Base-by-base conservation (phyloP, 2,113 vertebrate species). In the Chaetura pelagica region DNA sequence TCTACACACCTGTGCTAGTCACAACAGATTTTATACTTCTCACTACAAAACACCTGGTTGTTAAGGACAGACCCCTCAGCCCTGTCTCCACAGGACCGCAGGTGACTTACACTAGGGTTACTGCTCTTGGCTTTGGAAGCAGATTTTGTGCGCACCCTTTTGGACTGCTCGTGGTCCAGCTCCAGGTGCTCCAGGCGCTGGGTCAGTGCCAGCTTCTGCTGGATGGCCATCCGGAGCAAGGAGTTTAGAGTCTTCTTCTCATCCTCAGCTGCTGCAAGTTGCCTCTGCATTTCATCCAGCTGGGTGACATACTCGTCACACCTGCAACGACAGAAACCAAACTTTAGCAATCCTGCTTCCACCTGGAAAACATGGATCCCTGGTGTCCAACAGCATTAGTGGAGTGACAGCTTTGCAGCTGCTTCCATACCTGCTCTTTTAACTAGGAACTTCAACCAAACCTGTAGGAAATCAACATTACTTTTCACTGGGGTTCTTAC, bases 231-330 rank as follows among this genome's bases (percentile, higher is more conserved):
- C 15, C 99, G 99, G 66, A 99, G 98, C 95, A 99, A 97, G 2
- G 99, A 99, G 97, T 99, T 99, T 61, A 99, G 98, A 4, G 99
- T 99, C 98, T 99, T 99, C 99, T 99, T 99, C 97, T 99, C 99
- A 4, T 99, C 99, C 98, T 99, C 99, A 0, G 99, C 99, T 1
- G 99, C 99, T 2, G 99, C 98, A 35, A 99, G 98, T 96, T 99
- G 99, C 92, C 99, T 97, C 98, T 99, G 99, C 99, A 99, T 99
- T 96, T 99, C 99, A 9, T 99, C 99, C 97, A 99, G 96, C 98
- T 99, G 99, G 4, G 98, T 99, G 87, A 99, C 99, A 7, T 99
- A 99, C 35, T 99, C 99, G 7, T 99, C 99, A 49, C 99, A 99
- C 61, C 99, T 99, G 97, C 40, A 94, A 84, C 15, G 17, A 84